phyloP scores from a whole-genome alignment of 2,797 vertebrate genomes.

The Centroberyx gerrardi region DNA sequence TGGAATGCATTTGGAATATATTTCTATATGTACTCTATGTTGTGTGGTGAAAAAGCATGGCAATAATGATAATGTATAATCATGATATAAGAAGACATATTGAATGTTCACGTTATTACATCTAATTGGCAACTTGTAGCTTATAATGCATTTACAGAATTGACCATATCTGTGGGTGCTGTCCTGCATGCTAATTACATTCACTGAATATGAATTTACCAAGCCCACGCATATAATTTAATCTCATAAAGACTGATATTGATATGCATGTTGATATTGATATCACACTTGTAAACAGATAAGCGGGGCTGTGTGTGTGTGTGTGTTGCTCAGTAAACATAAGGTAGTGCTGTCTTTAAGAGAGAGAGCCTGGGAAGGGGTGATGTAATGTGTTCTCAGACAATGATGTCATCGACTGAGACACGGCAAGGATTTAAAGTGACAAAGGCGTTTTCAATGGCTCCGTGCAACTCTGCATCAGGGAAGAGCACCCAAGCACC shows the following conservation, averaged over 20 bases:
- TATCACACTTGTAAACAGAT: conserved; percentile 73
- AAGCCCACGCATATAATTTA: conserved; percentile 13
- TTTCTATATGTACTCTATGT: no score
- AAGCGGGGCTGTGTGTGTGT: conserved; percentile 45
- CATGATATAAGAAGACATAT: not conserved
- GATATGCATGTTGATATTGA: conserved; percentile 61
- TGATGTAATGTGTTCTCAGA: conserved; percentile 89
- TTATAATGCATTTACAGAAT: conserved; percentile 8
- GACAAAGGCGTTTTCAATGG: conserved; percentile 79
- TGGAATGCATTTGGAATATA: no score
- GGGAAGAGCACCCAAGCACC: conserved; percentile 64
- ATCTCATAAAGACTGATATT: conserved; percentile 35
- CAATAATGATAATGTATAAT: not conserved
- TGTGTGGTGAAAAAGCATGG: not conserved
- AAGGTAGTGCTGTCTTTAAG: conserved; percentile 84
- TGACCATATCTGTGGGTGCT: not conserved
- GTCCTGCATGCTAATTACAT: conserved; percentile 18
- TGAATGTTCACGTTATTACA: conserved; percentile 8
- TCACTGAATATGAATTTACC: conserved; percentile 15
- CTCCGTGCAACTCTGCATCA: conserved; percentile 71
- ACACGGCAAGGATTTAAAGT: conserved; percentile 85
- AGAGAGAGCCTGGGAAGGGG: conserved; percentile 81
- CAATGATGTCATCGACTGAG: conserved; percentile 87
- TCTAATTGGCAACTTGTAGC: conserved; percentile 19
- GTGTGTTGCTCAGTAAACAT: conserved; percentile 75